These are phyloP conservation scores for Rhinolophus sinicus DNA, from an alignment of 2,113 vertebrate genomes.

Conservation along the genomic window DNA sequence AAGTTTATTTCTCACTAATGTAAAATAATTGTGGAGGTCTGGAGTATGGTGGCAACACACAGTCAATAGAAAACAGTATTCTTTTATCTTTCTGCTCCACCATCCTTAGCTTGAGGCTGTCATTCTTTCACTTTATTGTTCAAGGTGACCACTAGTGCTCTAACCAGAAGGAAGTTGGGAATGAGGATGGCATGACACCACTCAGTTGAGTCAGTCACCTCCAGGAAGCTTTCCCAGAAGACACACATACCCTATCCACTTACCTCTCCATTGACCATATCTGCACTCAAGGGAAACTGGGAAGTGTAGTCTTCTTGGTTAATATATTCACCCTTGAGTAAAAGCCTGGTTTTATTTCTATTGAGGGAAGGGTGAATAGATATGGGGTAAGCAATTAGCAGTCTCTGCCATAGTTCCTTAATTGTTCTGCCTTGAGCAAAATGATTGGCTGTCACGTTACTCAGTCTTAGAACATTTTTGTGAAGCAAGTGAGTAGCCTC, in stretches of 20 bases:
- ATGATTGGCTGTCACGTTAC: not conserved
- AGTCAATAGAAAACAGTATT: not conserved
- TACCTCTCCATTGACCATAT: not conserved
- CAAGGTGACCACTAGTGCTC: not conserved
- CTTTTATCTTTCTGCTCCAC: not conserved
- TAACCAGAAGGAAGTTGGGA: not conserved
- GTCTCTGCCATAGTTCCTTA: not conserved
- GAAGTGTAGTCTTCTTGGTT: not conserved
- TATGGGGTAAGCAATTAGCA: not conserved
- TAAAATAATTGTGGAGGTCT: not conserved
- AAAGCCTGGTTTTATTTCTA: not conserved
- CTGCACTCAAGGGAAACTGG: not conserved
- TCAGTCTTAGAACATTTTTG: not conserved
- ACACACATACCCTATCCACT: no score
- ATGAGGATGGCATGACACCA: not conserved
- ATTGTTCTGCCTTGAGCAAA: not conserved
- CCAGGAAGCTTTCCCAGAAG: conserved; percentile 1
- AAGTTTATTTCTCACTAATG: not conserved
- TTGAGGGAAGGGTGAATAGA: not conserved
- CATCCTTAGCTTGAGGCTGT: not conserved
- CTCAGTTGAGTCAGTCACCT: not conserved
- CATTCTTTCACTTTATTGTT: not conserved
- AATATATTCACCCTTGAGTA: not conserved
- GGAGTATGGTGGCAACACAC: no score
- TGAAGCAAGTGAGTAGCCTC: not conserved